These are phyloP conservation scores for Drosophila mulleri DNA, from an alignment of 2,888 invertebrate genomes.

Conservation along the genomic window DNA sequence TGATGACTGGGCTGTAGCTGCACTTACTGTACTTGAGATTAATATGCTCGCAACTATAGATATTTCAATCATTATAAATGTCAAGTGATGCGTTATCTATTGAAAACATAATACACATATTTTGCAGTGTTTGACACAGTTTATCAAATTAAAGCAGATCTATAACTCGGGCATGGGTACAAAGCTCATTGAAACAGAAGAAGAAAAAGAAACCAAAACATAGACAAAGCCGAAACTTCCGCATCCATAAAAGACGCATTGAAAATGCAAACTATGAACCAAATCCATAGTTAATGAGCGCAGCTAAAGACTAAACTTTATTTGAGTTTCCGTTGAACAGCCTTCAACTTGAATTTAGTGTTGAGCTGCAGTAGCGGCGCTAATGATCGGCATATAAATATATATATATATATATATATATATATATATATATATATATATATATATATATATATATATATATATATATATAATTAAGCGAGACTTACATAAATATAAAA, in stretches of 20 bases:
- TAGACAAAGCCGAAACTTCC: slow-evolving; percentile 49
- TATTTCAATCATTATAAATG: not conserved
- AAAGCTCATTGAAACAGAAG: not conserved
- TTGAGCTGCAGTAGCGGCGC: slow-evolving; percentile 41
- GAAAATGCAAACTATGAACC: slow-evolving; percentile 70
- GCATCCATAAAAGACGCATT: slow-evolving; percentile 50
- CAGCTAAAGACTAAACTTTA: slow-evolving; percentile 1
- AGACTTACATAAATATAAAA: no score
- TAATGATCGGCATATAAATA: slow-evolving; percentile 30
- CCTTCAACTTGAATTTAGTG: slow-evolving; percentile 71
- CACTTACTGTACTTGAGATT: not conserved
- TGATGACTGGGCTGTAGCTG: not conserved
- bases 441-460: not conserved
- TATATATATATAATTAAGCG: not conserved
- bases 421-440: not conserved
- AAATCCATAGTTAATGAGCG: slow-evolving; percentile 71
- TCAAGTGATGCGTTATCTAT: slow-evolving; percentile 1
- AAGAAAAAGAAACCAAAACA: not conserved
- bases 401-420: not conserved
- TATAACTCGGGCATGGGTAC: slow-evolving; percentile 36
- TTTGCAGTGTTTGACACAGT: slow-evolving; percentile 50
- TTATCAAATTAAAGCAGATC: slow-evolving; percentile 17
- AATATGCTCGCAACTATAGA: not conserved
- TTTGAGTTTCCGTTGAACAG: slow-evolving; percentile 43
- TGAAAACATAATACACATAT: not conserved